Evolutionary conservation across 2,888 invertebrate genomes (phyloP).

Genomic region (Sesia apiformis): DNA sequence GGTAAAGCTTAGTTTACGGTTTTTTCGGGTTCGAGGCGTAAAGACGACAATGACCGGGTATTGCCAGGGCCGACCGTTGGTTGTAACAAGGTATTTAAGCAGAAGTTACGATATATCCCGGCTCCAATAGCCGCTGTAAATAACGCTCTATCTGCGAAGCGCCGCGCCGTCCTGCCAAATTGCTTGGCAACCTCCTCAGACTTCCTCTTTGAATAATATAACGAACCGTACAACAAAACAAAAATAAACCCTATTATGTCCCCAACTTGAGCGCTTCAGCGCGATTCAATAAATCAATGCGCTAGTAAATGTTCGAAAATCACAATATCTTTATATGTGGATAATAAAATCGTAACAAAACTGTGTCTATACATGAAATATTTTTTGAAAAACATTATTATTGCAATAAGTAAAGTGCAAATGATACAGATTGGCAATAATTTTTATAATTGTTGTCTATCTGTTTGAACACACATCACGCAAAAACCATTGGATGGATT

Average conservation of each 20-base stretch:
- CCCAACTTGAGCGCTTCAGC: slow-evolving; percentile 13
- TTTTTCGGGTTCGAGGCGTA: slow-evolving; percentile 22
- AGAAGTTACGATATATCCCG: slow-evolving; percentile 54
- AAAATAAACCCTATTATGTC: slow-evolving; percentile 40
- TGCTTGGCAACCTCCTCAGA: slow-evolving; percentile 66
- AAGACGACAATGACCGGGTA: slow-evolving; percentile 16
- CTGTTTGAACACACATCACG: too few species aligned
- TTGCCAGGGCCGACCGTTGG: slow-evolving; percentile 24
- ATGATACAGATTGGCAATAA: too few species aligned
- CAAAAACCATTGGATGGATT: too few species aligned
- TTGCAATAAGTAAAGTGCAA: too few species aligned
- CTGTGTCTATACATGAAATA: too few species aligned
- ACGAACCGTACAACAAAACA: slow-evolving; percentile 49
- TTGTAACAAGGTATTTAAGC: slow-evolving; percentile 60
- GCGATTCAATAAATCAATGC: neutral
- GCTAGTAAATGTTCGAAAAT: too few species aligned
- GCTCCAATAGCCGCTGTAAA: slow-evolving; percentile 57
- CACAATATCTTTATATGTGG: too few species aligned
- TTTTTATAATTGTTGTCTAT: too few species aligned
- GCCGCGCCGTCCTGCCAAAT: slow-evolving; percentile 57
- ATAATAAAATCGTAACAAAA: too few species aligned
- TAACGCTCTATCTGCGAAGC: slow-evolving; percentile 56
- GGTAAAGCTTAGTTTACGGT: slow-evolving; percentile 20
- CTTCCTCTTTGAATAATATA: slow-evolving; percentile 66
- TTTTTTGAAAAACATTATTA: too few species aligned